A percentile compares a stretch with the other conserved stretches of the same genome.
phyloP scores from a whole-genome alignment of 2,888 invertebrate genomes.

The Lepidochrysops patricia region DNA sequence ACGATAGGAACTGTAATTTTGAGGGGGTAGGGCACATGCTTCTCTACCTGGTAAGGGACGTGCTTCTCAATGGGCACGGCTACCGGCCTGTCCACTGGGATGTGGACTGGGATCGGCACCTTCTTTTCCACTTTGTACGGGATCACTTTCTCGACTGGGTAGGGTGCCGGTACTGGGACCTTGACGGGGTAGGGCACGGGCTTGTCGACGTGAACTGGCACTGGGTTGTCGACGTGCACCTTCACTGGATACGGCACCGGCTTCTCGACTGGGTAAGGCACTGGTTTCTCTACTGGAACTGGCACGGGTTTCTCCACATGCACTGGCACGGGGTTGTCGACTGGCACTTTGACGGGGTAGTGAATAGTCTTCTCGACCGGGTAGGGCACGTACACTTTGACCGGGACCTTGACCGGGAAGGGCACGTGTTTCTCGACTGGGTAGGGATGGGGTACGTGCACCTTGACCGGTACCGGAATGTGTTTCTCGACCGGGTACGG shows the following conservation, averaged over 20 bases:
- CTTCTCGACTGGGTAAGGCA: constrained; percentile 84
- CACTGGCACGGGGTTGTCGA: constrained; percentile 81
- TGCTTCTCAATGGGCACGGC: constrained; percentile 79
- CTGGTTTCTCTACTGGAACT: constrained; percentile 81
- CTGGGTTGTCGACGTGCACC: constrained; percentile 78
- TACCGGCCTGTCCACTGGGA: constrained; percentile 75
- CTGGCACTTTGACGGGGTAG: constrained; percentile 80
- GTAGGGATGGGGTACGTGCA: constrained; percentile 81
- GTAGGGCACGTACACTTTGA: constrained; percentile 82
- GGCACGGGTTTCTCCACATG: constrained; percentile 80
- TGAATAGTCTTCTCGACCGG: constrained; percentile 83
- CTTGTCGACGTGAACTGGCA: constrained; percentile 85
- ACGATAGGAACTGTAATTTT: constrained; percentile 81
- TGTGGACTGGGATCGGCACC: constrained; percentile 78
- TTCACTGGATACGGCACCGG: constrained; percentile 81
- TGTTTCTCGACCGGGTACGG: constrained; percentile 84
- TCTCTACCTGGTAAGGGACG: constrained; percentile 79
- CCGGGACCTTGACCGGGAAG: constrained; percentile 79
- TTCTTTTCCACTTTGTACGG: constrained; percentile 79
- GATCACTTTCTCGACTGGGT: constrained; percentile 78
- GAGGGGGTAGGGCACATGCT: constrained; percentile 79
- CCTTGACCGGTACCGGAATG: constrained; percentile 79
- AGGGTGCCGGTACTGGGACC: constrained; percentile 81
- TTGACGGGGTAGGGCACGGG: constrained; percentile 85
- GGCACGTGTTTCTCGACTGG: constrained; percentile 82